These are phyloP conservation scores for Pipa parva DNA, from an alignment of 2,113 vertebrate species.

Conservation along the genomic window DNA sequence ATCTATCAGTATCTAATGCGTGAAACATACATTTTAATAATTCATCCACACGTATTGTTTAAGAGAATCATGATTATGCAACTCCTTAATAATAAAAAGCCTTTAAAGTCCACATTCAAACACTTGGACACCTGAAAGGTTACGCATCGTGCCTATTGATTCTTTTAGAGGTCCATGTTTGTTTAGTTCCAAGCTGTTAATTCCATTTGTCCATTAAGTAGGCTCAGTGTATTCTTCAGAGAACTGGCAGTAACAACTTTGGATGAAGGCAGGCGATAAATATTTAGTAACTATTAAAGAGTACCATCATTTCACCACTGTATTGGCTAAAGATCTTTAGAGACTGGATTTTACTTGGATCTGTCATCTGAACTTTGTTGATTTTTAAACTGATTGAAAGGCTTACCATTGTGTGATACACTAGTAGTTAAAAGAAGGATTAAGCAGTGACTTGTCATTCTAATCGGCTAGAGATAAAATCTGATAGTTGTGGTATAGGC, in stretches of 20 bases:
- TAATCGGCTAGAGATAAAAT: constrained; percentile 88
- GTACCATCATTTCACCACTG: constrained; percentile 68
- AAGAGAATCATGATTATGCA: too few species aligned
- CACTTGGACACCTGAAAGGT: background rate
- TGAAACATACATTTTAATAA: too few species aligned
- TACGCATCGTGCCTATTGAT: background rate
- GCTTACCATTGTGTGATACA: constrained; percentile 80
- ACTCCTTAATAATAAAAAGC: background rate
- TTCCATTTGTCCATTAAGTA: constrained; percentile 67
- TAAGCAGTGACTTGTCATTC: constrained; percentile 84
- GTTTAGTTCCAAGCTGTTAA: constrained; percentile 44
- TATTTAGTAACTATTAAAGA: constrained; percentile 63
- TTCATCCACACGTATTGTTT: too few species aligned
- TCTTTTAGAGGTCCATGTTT: background rate
- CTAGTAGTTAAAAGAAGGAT: constrained; percentile 85
- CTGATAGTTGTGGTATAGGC: constrained; percentile 75
- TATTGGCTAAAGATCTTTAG: constrained; percentile 54
- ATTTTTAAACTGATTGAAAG: constrained; percentile 86
- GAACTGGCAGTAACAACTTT: constrained; percentile 62
- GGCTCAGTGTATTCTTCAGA: constrained; percentile 69
- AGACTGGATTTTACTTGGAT: constrained; percentile 65
- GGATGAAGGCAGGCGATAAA: constrained; percentile 75
- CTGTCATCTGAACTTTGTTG: constrained; percentile 84
- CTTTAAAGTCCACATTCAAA: background rate
- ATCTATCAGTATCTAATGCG: too few species aligned